Evolutionary conservation across 1,140 invertebrate species (phyloP).

Genomic region (Drosophila cardini): DNA sequence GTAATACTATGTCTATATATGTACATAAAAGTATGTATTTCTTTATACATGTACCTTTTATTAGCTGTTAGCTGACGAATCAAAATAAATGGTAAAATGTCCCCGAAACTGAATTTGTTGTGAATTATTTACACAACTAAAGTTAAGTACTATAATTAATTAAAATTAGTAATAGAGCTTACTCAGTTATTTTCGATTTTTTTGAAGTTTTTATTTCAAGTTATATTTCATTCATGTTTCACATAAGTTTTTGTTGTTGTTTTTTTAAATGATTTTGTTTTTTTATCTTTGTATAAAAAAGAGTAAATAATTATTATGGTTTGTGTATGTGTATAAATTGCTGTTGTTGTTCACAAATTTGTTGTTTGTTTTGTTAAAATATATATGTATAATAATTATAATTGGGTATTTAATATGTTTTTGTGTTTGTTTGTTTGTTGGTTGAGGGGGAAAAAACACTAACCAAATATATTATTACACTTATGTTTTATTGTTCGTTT

Average conservation of each 20-base stretch:
- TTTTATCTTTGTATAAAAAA: constrained; percentile 83
- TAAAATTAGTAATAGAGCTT: not conserved
- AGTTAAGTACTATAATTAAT: not conserved
- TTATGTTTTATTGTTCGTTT: constrained; percentile 41
- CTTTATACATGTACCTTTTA: constrained; percentile 65
- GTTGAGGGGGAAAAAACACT: constrained; percentile 58
- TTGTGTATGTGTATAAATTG: constrained; percentile 68
- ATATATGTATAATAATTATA: constrained; percentile 60
- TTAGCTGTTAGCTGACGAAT: constrained; percentile 56
- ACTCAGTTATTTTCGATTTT: constrained; percentile 55
- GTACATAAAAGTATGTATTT: constrained; percentile 48
- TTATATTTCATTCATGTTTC: constrained; percentile 84
- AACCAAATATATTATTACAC: constrained; percentile 62
- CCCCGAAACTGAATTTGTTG: constrained; percentile 2
- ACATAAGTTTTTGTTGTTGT: constrained; percentile 65
- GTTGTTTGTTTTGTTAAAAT: constrained; percentile 73
- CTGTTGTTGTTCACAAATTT: constrained; percentile 55
- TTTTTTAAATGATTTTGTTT: constrained; percentile 75
- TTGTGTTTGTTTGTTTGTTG: constrained; percentile 37
- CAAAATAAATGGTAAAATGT: constrained; percentile 63
- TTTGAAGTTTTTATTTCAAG: constrained; percentile 80
- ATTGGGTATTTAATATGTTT: constrained; percentile 30
- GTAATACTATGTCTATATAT: constrained; percentile 16
- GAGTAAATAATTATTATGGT: constrained; percentile 81
- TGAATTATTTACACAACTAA: not conserved